A percentile compares a stretch with the other conserved stretches of the same genome.
Conservation (phyloP, 2,113 vertebrate genomes). For the Crotalus helleri region DNA sequence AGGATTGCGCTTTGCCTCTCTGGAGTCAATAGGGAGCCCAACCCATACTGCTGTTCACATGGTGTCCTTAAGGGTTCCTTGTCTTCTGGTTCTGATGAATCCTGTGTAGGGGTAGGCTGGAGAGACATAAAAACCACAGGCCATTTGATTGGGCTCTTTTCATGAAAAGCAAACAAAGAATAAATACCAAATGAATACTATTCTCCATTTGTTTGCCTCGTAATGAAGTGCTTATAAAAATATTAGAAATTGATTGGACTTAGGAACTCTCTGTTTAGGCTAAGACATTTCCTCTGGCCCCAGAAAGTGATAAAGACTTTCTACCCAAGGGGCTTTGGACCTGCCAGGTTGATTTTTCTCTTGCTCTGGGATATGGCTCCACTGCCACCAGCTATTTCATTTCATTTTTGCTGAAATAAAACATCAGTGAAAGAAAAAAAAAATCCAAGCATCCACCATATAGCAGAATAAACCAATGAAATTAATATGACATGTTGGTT, state of each 20-base stretch:
- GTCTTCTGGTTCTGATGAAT: slow-evolving; percentile 38
- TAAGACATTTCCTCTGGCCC: not conserved
- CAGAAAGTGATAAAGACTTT: not conserved
- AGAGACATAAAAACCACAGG: slow-evolving; percentile 29
- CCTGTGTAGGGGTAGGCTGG: slow-evolving; percentile 36
- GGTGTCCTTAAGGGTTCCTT: slow-evolving; percentile 1
- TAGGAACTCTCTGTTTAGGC: not conserved
- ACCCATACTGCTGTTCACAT: slow-evolving; percentile 17
- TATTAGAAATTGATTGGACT: not conserved
- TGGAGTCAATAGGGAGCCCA: not conserved
- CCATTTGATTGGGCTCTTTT: not conserved
- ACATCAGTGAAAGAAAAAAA: not conserved
- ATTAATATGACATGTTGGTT: not conserved
- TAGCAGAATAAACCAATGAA: not conserved
- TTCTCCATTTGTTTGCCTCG: not conserved
- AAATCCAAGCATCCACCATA: not conserved
- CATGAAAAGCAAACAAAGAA: not conserved
- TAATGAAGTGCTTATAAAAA: not conserved
- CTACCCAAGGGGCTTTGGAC: not conserved
- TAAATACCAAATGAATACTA: not conserved
- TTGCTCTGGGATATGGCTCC: not conserved
- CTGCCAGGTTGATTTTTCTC: not conserved
- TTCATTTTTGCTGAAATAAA: not conserved
- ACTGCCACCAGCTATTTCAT: not conserved
- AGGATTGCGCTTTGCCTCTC: not conserved